A percentile compares a stretch with the other conserved stretches of the same genome.
Evolutionary conservation across 2,113 vertebrate species (phyloP).

Genomic region (Leptobrachium ailaonicum): DNA sequence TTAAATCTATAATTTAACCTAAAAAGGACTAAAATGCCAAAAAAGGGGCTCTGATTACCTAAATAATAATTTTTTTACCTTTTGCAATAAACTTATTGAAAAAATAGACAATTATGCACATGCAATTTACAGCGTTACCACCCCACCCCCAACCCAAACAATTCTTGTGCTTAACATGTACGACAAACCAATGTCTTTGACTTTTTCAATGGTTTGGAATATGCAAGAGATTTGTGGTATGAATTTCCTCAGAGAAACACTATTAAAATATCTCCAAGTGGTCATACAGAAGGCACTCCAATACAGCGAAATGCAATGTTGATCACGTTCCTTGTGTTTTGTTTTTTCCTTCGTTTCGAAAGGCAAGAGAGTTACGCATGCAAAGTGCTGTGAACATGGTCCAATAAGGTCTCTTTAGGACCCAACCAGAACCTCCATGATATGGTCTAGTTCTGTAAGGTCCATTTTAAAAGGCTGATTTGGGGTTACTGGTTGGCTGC

Average conservation of each 20-base stretch:
- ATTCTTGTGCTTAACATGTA: conserved; percentile 80
- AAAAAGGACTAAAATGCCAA: conserved; percentile 74
- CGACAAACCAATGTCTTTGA: conserved; percentile 55
- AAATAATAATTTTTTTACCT: conserved; percentile 76
- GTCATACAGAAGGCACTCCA: conserved; percentile 95
- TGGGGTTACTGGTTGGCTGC: conserved; percentile 83
- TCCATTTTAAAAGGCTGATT: conserved; percentile 99
- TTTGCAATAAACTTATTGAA: conserved; percentile 86
- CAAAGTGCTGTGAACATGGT: conserved; percentile 84
- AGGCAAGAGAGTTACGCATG: conserved; percentile 89
- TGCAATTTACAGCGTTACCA: conserved; percentile 76
- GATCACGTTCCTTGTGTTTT: conserved; percentile 75
- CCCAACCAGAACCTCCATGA: conserved; percentile 97
- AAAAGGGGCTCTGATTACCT: conserved; percentile 73
- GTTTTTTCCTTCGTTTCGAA: conserved; percentile 62
- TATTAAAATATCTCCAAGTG: conserved; percentile 75
- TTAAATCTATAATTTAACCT: conserved; percentile 68
- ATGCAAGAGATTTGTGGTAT: conserved; percentile 59
- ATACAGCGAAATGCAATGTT: conserved; percentile 88
- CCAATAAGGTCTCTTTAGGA: conserved; percentile 70
- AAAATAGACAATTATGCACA: conserved; percentile 86
- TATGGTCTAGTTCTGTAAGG: conserved; percentile 97
- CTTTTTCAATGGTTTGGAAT: conserved; percentile 64
- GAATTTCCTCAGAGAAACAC: conserved; percentile 71
- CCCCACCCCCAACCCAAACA: conserved; percentile 56